Conservation (phyloP, 2,888 invertebrate species). For the Tetheella fluctuosa region DNA sequence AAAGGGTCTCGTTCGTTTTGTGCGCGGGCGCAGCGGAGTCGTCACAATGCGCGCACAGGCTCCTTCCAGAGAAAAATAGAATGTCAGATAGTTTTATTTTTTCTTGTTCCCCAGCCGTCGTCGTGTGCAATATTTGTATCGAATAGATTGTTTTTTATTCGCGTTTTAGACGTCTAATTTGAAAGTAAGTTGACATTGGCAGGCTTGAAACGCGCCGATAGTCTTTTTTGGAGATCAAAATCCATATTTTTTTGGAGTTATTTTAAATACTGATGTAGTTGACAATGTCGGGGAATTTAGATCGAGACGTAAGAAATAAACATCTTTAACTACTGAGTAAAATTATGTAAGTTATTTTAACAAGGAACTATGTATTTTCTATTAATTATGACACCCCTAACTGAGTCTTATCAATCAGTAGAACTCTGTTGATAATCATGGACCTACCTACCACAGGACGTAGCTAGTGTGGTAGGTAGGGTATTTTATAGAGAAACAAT, state of each 20-base stretch:
- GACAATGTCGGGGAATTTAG: slow-evolving; percentile 53
- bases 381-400: too few species aligned
- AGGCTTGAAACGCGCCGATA: slow-evolving; percentile 49
- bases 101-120: slow-evolving; percentile 57
- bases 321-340: background rate
- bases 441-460: background rate
- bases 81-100: slow-evolving; percentile 69
- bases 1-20: slow-evolving; percentile 66
- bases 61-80: slow-evolving; percentile 79
- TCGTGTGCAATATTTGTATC: slow-evolving; percentile 82
- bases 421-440: too few species aligned
- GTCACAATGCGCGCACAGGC: slow-evolving; percentile 70
- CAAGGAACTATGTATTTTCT: background rate
- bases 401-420: too few species aligned
- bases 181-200: slow-evolving; percentile 66
- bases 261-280: slow-evolving; percentile 44
- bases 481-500: background rate
- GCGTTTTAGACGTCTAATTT: slow-evolving; percentile 69
- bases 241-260: slow-evolving; percentile 29
- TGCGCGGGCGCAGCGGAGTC: slow-evolving; percentile 67
- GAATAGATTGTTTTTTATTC: slow-evolving; percentile 65
- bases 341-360: background rate
- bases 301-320: slow-evolving; percentile 17
- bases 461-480: background rate
- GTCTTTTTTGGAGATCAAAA: slow-evolving; percentile 34